Evolutionary conservation across 1,140 invertebrate genomes (phyloP), one percentile per base, ranked within the genome.

Genomic region (Ceratina australensis): DNA sequence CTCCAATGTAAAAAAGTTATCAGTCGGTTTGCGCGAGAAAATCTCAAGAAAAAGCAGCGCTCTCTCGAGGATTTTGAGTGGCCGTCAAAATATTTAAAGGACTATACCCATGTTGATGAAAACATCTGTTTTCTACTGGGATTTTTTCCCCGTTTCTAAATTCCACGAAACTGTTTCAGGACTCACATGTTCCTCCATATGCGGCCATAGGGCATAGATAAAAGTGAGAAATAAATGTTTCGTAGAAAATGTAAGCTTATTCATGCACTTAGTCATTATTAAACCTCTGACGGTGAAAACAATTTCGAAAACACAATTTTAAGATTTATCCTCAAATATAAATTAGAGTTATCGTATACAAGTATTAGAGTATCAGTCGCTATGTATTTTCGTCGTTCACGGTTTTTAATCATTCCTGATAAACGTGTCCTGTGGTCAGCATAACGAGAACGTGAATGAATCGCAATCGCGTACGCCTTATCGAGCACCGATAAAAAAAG

Each of bases 51-150:
- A 28, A 18, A 4, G 18, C 15, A 47, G 61, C n/a, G n/a, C 54
- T 15, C 50, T n/a, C 56, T 52, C 54, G 57, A 66, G 33, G 13
- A 73, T 72, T 66, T 75, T 47, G 47, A 76, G 72, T 69, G 28
- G 67, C 8, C 42, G 66, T 84, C 69, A 83, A 81, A 85, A 84
- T 72, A 81, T 81, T 81, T 75, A 78, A 84, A 81, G 67, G 71
- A 72, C 60, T 18, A 71, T 16, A 1, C 15, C 52, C n/a, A 42
- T 24, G n/a, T 3, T 24, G 18, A 13, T 47, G 24, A 59, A 69
- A 78, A 69, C 82, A 85, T 73, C 66, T 84, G 83, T 81, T 81
- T 56, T 60, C 69, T 20, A 49, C 50, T 60, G 26, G 16, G 42
- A 66, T 18, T 54, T 54, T 54, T 54, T 54, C 52, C 52, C 52